These are phyloP conservation scores for Ianthella basta DNA, from an alignment of 37 sponge, comb jelly and placozoan species.

Conservation along the genomic window DNA sequence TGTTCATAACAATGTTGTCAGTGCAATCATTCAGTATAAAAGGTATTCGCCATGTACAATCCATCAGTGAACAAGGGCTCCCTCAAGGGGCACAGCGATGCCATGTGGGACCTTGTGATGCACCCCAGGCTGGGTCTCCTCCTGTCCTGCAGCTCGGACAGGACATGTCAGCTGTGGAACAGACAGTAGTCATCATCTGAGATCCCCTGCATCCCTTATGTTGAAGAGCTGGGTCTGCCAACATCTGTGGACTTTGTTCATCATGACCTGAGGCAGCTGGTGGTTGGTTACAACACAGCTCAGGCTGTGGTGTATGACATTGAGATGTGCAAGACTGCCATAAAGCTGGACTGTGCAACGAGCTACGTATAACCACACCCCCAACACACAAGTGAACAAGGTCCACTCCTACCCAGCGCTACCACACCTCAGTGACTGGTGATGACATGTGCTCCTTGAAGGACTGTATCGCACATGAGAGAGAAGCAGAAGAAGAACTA, in stretches of 20 bases:
- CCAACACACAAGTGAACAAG: slow-evolving; percentile 81
- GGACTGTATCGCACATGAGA: slow-evolving; percentile 98
- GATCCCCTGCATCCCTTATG: too few species aligned
- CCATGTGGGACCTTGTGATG: slow-evolving; percentile 90
- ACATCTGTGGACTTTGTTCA: slow-evolving; percentile 78
- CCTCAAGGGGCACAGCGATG: slow-evolving; percentile 87
- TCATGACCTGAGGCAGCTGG: slow-evolving; percentile 69
- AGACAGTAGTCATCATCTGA: slow-evolving; percentile 15
- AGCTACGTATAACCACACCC: slow-evolving; percentile 83
- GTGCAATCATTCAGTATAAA: too few species aligned
- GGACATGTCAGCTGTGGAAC: slow-evolving; percentile 88
- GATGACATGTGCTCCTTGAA: slow-evolving; percentile 92
- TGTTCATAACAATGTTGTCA: too few species aligned
- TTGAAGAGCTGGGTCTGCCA: slow-evolving; percentile 67
- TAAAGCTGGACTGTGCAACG: slow-evolving; percentile 61
- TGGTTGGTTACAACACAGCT: slow-evolving; percentile 70
- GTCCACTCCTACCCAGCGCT: slow-evolving; percentile 88
- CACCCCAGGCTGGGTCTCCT: slow-evolving; percentile 68
- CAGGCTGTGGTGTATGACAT: slow-evolving; percentile 79
- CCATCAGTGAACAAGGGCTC: slow-evolving; percentile 61
- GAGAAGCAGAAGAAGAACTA: slow-evolving; percentile 97
- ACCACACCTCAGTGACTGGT: slow-evolving; percentile 81
- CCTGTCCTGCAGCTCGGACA: slow-evolving; percentile 82
- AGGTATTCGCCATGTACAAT: too few species aligned
- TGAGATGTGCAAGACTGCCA: slow-evolving; percentile 73